Evolutionary conservation across 1,140 invertebrate genomes (phyloP), one percentile per base, ranked within the genome.

Genomic region (Chlorops oryzae): DNA sequence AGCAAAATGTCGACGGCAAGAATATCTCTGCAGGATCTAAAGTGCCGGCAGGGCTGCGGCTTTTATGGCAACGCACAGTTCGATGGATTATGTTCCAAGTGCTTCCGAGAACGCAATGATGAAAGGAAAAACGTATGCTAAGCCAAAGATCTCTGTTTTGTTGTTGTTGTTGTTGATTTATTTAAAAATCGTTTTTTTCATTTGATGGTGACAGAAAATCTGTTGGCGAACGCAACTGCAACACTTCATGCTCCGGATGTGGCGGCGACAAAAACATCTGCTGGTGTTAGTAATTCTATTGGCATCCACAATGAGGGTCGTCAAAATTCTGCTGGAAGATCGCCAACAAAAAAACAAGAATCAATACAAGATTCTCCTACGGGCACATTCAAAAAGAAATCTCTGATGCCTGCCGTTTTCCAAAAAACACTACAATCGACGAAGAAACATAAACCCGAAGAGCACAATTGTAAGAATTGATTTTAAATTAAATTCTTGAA

Each of bases 11-110:
- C 5, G 13, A 23, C 48, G 12, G n/a, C 37, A 5, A 40, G 45
- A n/a, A n/a, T n/a, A n/a, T n/a, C n/a, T n/a, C n/a, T n/a, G 47
- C 63, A 66, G 46, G 90, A 95, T 74, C 75, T 98, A 52, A 85
- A 94, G 58, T 99, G 96, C 73, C 91, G 91, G 72, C 93, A 90
- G 74, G 89, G 91, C 13, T 98, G 95, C 78, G 93, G 92, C 50
- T 98, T 84, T 78, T 99, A 88, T 74, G 96, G 96, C 17, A 98
- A 97, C 75, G 88, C 90, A 24, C 88, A 95, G 66, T 98, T 95
- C 89, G 86, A 94, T 69, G 81, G 94, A 13, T 95, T 94, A 68
- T 99, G 96, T 72, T 98, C 95, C 21, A 88, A 94, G 75, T 99
- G 87, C 69, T 82, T 88, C 61, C 76, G 84, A 37, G 81, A 86